These are phyloP conservation scores for Scaptomyza parva DNA, from an alignment of 2,888 invertebrate genomes.

Conservation along the genomic window DNA sequence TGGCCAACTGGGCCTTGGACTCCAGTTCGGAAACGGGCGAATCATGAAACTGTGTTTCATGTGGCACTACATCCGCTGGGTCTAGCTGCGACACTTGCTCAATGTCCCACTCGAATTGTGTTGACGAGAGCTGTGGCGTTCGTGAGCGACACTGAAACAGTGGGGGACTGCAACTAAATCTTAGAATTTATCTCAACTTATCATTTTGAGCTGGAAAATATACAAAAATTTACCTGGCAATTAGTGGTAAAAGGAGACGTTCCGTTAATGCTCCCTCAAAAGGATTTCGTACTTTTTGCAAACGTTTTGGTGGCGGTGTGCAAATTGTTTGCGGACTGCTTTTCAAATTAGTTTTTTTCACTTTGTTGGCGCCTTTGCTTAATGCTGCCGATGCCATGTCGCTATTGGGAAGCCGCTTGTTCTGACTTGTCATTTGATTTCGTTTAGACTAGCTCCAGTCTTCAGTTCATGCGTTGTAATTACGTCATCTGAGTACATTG, in stretches of 20 bases:
- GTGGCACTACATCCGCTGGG: constrained; percentile 87
- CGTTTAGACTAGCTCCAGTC: constrained; percentile 45
- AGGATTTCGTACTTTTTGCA: constrained; percentile 87
- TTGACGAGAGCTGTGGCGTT: constrained; percentile 83
- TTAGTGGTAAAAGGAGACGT: constrained; percentile 87
- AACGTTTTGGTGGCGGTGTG: constrained; percentile 87
- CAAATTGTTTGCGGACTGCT: constrained; percentile 63
- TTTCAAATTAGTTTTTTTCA: constrained; percentile 31
- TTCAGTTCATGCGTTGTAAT: constrained; percentile 61
- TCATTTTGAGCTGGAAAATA: background rate
- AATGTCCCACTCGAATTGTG: constrained; percentile 89
- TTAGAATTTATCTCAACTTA: background rate
- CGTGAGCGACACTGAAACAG: constrained; percentile 82
- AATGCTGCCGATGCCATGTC: too few species aligned
- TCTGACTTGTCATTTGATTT: constrained; percentile 50
- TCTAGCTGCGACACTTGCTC: constrained; percentile 88
- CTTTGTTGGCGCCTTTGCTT: constrained; percentile 20
- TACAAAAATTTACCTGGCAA: constrained; percentile 85
- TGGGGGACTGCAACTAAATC: constrained; percentile 76
- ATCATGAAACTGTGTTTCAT: constrained; percentile 86
- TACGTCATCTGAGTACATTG: constrained; percentile 64
- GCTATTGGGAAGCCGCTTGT: constrained; percentile 42
- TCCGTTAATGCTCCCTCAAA: constrained; percentile 87
- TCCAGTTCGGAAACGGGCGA: constrained; percentile 87
- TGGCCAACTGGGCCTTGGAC: constrained; percentile 87